Base-by-base conservation (phyloP, 2,113 vertebrate species). In the Engraulis encrasicolus region DNA sequence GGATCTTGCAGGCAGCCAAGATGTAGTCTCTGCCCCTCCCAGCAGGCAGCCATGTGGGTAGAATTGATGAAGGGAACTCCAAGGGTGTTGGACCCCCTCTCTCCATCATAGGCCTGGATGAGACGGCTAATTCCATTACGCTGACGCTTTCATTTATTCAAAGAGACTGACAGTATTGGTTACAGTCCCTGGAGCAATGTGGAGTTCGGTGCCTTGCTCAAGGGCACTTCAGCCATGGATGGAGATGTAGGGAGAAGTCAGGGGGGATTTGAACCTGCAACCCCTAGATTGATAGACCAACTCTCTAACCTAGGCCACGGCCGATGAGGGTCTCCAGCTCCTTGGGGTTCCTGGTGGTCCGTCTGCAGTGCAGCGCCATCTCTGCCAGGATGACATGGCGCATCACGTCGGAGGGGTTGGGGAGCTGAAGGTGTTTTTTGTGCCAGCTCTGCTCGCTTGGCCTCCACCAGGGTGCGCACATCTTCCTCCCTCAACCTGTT, bases 1-100 rank as follows among this genome's bases (percentile, higher is more conserved):
- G 18, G 34, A 34, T 81, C 81, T 20, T 82, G 81, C 34, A 82
- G 6, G 58, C 58, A 66, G 6, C 5, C 6, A 23, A 66, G 23
- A 23, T 82, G 81, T 20, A 27, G 61, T 6, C 15, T 54, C 81
- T 82, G 81, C 3, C 36, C 58, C 54, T 82, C 45, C 81, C 50
- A 81, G 34, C 58, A 27, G n/a, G 23, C 23, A 7, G n/a, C 58
- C 58, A 66, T 66, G n/a, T 23, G n/a, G 9, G 0, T 9, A 0
- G 4, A 9, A 23, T 66, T 27, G 11, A 66, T 66, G 58, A 66
- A 23, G 6, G 58, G 58, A n/a, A 52, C 50, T 1, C 50, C 50
- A 1, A 52, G 50, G 4, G 14, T 52, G 50, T 52, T 52, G 50
- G 3, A 52, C 50, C 50, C 50, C 50, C 50, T 52, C 50, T 52